These are phyloP conservation scores for Catocala fraxini DNA, from an alignment of 2,888 invertebrate species.

Conservation along the genomic window DNA sequence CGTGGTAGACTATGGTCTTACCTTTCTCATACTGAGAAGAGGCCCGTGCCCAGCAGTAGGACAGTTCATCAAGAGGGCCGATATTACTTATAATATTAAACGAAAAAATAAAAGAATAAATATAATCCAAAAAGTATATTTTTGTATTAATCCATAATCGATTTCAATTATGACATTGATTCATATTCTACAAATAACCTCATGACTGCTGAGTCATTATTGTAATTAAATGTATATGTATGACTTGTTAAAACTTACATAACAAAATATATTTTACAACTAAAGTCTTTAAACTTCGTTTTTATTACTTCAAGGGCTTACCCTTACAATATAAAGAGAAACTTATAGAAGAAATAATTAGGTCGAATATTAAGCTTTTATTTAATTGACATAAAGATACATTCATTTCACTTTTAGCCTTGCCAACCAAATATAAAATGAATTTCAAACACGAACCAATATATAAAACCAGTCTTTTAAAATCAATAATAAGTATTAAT, in stretches of 20 bases:
- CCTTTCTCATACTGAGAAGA: no score
- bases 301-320: slow-evolving; percentile 19
- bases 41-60: no score
- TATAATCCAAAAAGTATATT: slow-evolving; percentile 54
- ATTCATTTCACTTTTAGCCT: no score
- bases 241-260: slow-evolving; percentile 35
- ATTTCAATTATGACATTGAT: slow-evolving; percentile 52
- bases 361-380: no score
- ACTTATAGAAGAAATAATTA: slow-evolving; percentile 22
- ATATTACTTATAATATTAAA: not conserved
- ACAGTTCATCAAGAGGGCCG: not conserved
- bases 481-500: no score
- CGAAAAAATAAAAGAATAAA: slow-evolving; percentile 20
- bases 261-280: slow-evolving; percentile 31
- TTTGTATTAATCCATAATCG: slow-evolving; percentile 51
- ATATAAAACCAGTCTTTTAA: no score
- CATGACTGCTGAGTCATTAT: no score
- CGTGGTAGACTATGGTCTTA: no score
- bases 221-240: slow-evolving; percentile 33
- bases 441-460: no score
- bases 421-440: no score
- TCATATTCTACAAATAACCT: slow-evolving; percentile 41
- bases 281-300: slow-evolving; percentile 53
- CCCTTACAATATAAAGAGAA: slow-evolving; percentile 20
- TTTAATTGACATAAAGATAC: no score